Percentiles rank a stretch among this genome's conserved stretches.
Evolutionary conservation across 1,140 invertebrate genomes (phyloP).

Genomic region (Drosophila obscura): DNA sequence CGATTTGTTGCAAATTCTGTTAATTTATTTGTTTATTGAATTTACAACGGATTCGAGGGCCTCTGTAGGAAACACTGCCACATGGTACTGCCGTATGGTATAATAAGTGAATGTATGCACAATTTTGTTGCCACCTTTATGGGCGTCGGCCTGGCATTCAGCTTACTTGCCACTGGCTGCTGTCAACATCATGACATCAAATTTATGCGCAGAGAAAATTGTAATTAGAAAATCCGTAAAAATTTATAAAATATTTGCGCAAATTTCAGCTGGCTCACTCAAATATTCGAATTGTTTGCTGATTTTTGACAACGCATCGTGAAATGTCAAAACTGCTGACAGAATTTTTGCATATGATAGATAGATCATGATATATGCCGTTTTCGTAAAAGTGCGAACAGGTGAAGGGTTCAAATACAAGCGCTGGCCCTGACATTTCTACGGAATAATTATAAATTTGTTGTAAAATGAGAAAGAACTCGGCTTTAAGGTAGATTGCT

Average conservation of each 20-base stretch:
- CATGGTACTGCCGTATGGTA: constrained; percentile 15
- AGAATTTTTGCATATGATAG: constrained; percentile 8
- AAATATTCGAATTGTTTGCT: constrained; percentile 61
- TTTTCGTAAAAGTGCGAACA: too few relatives aligned
- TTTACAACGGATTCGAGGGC: constrained; percentile 28
- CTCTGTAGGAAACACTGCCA: not conserved
- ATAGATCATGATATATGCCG: too few relatives aligned
- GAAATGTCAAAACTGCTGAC: constrained; percentile 51
- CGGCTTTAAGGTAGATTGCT: too few relatives aligned
- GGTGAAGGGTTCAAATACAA: too few relatives aligned
- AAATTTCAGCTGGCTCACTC: constrained; percentile 25
- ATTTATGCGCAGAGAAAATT: constrained; percentile 57
- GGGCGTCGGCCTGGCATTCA: constrained; percentile 2
- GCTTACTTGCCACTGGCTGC: constrained; percentile 35
- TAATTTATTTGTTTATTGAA: constrained; percentile 76
- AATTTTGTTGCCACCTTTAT: constrained; percentile 34
- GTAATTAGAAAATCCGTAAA: constrained; percentile 69
- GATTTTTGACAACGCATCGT: constrained; percentile 54
- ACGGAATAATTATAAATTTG: too few relatives aligned
- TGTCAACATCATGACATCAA: constrained; percentile 61
- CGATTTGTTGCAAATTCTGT: constrained; percentile 61
- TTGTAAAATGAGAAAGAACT: too few relatives aligned
- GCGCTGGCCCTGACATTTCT: too few relatives aligned
- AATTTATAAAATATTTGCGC: constrained; percentile 12
- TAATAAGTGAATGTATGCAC: constrained; percentile 41